These are phyloP conservation scores for Tretioscincus oriximinensis DNA, from an alignment of 2,113 vertebrate genomes.

Conservation along the genomic window DNA sequence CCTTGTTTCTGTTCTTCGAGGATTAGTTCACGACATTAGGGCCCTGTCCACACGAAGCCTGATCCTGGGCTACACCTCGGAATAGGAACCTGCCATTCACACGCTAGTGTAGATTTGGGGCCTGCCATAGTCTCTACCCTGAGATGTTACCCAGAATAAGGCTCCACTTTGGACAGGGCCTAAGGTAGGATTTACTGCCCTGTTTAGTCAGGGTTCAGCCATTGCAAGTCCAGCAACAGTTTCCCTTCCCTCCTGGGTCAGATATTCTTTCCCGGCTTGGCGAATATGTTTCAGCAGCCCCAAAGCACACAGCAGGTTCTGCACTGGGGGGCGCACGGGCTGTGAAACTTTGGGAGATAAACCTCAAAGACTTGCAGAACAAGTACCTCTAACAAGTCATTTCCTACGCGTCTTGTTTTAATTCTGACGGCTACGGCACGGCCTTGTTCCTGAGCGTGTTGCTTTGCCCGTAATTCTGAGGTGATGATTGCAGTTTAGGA, in stretches of 20 bases:
- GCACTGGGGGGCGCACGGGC: background rate
- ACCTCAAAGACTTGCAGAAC: conserved; percentile 65
- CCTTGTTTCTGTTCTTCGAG: too few species aligned
- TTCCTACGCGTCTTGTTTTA: conserved; percentile 64
- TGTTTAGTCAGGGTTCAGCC: too few species aligned
- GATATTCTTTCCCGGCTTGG: background rate
- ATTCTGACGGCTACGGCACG: conserved; percentile 24
- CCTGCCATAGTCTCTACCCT: too few species aligned
- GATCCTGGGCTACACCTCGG: too few species aligned
- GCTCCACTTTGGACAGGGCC: too few species aligned
- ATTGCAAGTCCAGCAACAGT: background rate
- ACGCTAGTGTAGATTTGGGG: too few species aligned
- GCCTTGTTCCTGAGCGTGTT: background rate
- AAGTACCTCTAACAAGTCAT: conserved; percentile 61
- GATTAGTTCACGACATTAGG: too few species aligned
- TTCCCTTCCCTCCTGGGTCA: too few species aligned
- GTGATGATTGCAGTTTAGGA: background rate
- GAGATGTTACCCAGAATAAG: too few species aligned
- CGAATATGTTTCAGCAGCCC: background rate
- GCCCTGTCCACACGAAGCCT: too few species aligned
- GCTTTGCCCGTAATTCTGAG: background rate
- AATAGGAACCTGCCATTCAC: too few species aligned
- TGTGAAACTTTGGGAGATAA: conserved; percentile 48
- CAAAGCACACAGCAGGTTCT: conserved; percentile 21
- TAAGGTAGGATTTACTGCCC: too few species aligned